A percentile compares a stretch with the other conserved stretches of the same genome.
These are phyloP conservation scores for Lingula anatina DNA, from an alignment of 2,888 invertebrate genomes.

Conservation along the genomic window DNA sequence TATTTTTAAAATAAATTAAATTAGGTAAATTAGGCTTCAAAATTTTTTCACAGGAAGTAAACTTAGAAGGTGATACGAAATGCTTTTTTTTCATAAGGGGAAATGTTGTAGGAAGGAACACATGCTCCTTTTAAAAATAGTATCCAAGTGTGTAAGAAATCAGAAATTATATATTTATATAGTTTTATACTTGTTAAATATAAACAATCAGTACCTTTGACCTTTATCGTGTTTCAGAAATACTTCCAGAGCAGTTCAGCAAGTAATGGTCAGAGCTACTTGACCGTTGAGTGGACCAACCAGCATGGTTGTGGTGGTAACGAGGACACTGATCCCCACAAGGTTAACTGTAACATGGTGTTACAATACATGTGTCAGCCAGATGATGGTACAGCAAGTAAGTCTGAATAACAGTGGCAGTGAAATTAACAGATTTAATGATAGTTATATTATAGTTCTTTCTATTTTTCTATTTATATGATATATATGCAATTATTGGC, in stretches of 20 bases:
- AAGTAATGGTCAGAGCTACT: conserved; percentile 22
- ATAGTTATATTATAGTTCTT: neutral
- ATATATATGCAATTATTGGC: no score
- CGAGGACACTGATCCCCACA: conserved; percentile 42
- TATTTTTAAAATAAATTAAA: no score
- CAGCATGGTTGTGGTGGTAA: conserved; percentile 52
- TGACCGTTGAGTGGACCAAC: conserved; percentile 50
- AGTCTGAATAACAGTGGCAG: no score
- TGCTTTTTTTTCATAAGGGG: neutral
- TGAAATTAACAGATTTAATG: neutral
- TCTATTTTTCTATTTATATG: no score
- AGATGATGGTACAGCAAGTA: conserved; percentile 5
- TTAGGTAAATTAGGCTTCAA: no score
- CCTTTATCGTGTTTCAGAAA: conserved; percentile 27
- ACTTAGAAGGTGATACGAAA: neutral
- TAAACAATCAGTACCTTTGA: neutral
- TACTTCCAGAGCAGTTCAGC: conserved; percentile 45
- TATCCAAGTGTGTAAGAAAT: no score
- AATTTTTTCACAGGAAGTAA: no score
- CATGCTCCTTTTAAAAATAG: no score
- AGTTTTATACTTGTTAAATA: neutral
- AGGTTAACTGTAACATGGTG: conserved; percentile 47
- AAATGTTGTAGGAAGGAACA: no score
- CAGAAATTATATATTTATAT: no score
- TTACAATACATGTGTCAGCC: conserved; percentile 48